These are phyloP conservation scores for Caradrina kadenii DNA, from an alignment of 2,888 invertebrate genomes.

Conservation along the genomic window DNA sequence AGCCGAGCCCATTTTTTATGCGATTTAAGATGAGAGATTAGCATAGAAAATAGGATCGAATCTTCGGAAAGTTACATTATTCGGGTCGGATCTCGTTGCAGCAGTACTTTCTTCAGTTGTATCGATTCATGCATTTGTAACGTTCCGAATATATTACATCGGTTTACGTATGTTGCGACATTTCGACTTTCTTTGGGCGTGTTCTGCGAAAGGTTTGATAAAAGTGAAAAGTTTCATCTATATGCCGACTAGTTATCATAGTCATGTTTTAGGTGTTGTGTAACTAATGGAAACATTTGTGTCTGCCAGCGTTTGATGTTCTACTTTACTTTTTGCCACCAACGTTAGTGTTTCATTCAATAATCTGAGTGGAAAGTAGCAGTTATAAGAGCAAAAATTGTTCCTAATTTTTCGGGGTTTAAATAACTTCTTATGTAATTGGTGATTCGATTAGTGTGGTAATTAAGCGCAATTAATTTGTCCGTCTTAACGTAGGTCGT, in stretches of 20 bases:
- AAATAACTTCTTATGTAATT: conserved; percentile 35
- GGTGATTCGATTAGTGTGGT: conserved; percentile 31
- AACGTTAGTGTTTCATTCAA: conserved; percentile 9
- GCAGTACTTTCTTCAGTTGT: conserved; percentile 30
- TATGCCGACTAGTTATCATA: conserved; percentile 33
- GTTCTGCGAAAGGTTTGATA: conserved; percentile 50
- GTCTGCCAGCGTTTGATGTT: conserved; percentile 5
- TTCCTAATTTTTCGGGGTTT: neutral
- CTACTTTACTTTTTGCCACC: conserved; percentile 44
- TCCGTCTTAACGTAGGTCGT: conserved; percentile 20
- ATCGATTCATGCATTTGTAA: conserved; percentile 43
- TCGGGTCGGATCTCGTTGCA: conserved; percentile 8
- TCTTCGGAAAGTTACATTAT: conserved; percentile 4
- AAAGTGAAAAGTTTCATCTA: conserved; percentile 61
- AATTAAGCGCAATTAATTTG: conserved; percentile 21
- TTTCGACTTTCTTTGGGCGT: conserved; percentile 54
- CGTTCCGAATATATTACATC: conserved; percentile 46
- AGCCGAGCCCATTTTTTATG: conserved; percentile 7
- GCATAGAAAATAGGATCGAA: neutral
- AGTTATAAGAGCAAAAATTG: conserved; percentile 19
- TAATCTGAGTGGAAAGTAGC: conserved; percentile 16
- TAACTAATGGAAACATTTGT: conserved; percentile 43
- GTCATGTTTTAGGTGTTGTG: conserved; percentile 42
- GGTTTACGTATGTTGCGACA: conserved; percentile 56
- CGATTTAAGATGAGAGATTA: neutral